Conservation (phyloP, 35 echinoderm and acorn worm species). For the Nesometra sesokonis region DNA sequence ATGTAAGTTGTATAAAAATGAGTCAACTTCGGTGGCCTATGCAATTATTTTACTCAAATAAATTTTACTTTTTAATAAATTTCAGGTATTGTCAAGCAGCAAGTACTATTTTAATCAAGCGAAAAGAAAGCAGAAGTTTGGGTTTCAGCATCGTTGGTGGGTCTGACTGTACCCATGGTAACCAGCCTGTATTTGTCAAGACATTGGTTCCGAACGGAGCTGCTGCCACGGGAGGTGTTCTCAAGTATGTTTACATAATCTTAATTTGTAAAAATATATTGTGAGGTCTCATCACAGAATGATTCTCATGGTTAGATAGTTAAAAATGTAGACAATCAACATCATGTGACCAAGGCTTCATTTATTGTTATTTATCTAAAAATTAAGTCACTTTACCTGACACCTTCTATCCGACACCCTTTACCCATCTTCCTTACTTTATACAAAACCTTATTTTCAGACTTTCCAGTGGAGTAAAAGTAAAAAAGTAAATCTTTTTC, state of each 20-base stretch:
- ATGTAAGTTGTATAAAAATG: no score
- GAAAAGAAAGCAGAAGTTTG: slow-evolving; percentile 36
- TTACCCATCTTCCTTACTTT: no score
- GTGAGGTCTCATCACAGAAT: no score
- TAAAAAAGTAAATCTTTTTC: no score
- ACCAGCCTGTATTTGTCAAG: slow-evolving; percentile 90
- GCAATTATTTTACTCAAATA: no score
- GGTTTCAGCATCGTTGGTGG: slow-evolving; percentile 96
- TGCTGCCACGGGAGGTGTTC: slow-evolving; percentile 37
- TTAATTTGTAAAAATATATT: not conserved
- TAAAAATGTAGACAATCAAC: not conserved
- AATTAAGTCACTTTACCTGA: not conserved
- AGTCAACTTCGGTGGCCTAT: no score
- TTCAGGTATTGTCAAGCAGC: not conserved
- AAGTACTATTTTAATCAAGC: not conserved
- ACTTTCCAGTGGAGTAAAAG: no score
- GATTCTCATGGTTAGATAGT: not conserved
- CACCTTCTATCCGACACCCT: no score
- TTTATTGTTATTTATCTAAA: not conserved
- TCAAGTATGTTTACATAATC: not conserved
- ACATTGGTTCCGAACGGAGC: slow-evolving; percentile 73
- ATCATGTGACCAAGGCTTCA: no score
- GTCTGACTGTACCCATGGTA: slow-evolving; percentile 71
- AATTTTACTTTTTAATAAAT: not conserved
- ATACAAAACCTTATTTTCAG: no score